Percentiles rank a stretch among this genome's conserved stretches.
Evolutionary conservation across 2,113 vertebrate genomes (phyloP).

Genomic region (Hyaena hyaena): DNA sequence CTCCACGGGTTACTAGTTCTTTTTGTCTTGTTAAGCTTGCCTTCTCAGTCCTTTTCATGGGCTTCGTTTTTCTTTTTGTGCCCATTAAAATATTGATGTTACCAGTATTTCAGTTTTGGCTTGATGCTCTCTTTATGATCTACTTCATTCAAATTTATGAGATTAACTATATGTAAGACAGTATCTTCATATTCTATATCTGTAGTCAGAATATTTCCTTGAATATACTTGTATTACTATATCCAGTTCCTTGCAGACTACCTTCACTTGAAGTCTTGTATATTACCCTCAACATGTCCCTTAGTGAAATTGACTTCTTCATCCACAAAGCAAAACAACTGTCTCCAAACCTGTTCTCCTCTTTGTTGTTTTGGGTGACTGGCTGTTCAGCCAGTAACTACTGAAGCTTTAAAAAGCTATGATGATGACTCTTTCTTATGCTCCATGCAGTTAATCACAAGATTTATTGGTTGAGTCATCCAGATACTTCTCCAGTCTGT

Average conservation of each 20-base stretch:
- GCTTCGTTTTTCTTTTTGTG: not conserved
- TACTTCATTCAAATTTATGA: not conserved
- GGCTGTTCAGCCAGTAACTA: not conserved
- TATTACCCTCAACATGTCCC: not conserved
- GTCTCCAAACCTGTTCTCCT: not conserved
- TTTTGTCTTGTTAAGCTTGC: not conserved
- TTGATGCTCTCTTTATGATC: not conserved
- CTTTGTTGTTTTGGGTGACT: not conserved
- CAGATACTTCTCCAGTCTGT: not conserved
- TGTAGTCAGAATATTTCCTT: not conserved
- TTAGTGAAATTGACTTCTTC: not conserved
- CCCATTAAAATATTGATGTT: constrained; percentile 31
- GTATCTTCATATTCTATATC: not conserved
- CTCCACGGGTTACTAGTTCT: not conserved
- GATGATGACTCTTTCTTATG: not conserved
- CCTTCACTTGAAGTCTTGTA: not conserved
- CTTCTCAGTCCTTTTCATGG: not conserved
- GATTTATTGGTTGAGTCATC: not conserved
- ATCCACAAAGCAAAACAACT: not conserved
- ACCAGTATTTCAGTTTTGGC: not conserved
- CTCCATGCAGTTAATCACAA: not conserved
- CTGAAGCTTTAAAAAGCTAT: not conserved
- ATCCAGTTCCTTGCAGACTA: not conserved
- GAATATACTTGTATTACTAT: not conserved
- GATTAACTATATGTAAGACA: not conserved